Evolutionary conservation across 1,140 invertebrate species (phyloP).

Genomic region (Calosoma granatense): DNA sequence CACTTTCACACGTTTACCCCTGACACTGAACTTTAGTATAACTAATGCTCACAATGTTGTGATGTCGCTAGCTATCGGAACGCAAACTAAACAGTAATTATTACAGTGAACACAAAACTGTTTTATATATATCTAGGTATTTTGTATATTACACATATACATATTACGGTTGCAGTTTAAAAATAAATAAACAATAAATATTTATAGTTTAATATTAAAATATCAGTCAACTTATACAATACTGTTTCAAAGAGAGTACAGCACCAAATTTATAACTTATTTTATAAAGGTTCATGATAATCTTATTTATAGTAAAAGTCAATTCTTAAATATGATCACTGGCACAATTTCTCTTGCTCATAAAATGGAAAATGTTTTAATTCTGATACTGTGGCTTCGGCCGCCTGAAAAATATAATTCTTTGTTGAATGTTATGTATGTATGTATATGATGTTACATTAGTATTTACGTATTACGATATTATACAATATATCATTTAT

Average conservation of each 20-base stretch:
- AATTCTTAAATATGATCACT: background rate
- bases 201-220: too few species aligned
- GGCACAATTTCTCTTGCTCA: constrained; percentile 18
- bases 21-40: background rate
- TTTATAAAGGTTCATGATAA: too few species aligned
- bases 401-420: constrained; percentile 34
- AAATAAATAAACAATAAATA: too few species aligned
- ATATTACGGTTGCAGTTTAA: background rate
- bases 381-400: constrained; percentile 40
- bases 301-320: background rate
- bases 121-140: background rate
- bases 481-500: too few species aligned
- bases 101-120: background rate
- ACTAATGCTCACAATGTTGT: background rate
- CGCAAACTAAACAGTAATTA: too few species aligned
- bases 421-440: constrained; percentile 11
- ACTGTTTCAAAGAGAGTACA: too few species aligned
- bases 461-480: too few species aligned
- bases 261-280: too few species aligned
- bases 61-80: background rate
- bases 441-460: constrained; percentile 8
- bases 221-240: too few species aligned
- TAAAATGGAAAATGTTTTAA: constrained; percentile 44
- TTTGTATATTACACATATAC: background rate
- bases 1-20: background rate